Evolutionary conservation across 2,888 invertebrate genomes (phyloP), one percentile per base, ranked within the genome.

Genomic region (Strigamia maritima): DNA sequence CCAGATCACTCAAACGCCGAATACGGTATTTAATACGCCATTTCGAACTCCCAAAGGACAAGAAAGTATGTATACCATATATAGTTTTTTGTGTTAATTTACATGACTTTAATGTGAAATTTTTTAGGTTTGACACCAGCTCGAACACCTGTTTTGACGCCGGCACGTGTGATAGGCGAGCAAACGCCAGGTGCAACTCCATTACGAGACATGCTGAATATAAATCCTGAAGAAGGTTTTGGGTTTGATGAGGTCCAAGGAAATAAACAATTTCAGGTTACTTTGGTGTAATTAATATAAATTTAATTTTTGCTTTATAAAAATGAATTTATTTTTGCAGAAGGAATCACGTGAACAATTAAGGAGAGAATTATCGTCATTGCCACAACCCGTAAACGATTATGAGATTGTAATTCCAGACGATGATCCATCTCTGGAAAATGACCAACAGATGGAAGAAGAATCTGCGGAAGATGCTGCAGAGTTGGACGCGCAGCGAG

Each of bases 371-470:
- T 88, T 98, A 31, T 91, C 92, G 28, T 88, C 91, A 0, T 88
- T 99, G 80, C 99, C 99, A 1, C 87, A 90, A 0, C 98, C 99
- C 0, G 93, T 93, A 83, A 98, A 99, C 85, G 98, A 99, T 87
- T 99, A 97, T 86, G 98, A 99, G 88, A 97, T 98, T 84, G 97
- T 98, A 65, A 94, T 98, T 16, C 97, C 98, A 0, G 97, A 97
- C 81, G 85, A 85, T 49, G 85, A 83, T 26, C 80, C 79, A 14
- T 24, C n/a, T 65, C n/a, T 24, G 16, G 77, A 84, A 22, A 82
- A 40, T 22, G 90, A 91, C 79, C 92, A 93, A 79, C 89, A 89
- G 76, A 87, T 88, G 26, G 87, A 87, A 1, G 86, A 85, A 26
- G 84, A 84, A 0, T 82, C 83, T 22, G 86, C 74, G 88, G 89